These are phyloP conservation scores for Centropus bengalensis DNA, from an alignment of 2,113 vertebrate species.

Conservation along the genomic window DNA sequence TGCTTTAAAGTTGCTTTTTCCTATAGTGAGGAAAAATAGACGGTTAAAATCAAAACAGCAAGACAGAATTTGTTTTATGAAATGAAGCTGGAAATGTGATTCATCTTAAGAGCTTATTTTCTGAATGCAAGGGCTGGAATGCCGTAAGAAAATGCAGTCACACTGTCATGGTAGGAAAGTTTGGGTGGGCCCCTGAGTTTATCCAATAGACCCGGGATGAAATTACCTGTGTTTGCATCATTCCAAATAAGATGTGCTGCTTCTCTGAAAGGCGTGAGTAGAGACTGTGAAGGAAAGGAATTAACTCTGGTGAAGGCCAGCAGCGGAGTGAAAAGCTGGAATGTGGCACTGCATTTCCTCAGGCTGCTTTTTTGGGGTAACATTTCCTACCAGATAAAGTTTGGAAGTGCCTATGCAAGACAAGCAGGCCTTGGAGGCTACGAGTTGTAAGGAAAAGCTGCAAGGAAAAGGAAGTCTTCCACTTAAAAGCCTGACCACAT, in stretches of 20 bases:
- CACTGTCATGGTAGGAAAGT: neutral
- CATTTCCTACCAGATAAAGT: neutral
- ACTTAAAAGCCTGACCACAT: neutral
- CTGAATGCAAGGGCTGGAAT: neutral
- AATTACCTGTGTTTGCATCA: neutral
- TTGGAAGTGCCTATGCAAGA: neutral
- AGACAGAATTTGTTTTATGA: neutral
- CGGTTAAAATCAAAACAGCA: neutral
- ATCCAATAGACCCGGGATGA: neutral
- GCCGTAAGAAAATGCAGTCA: neutral
- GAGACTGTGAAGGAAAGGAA: neutral
- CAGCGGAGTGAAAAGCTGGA: neutral
- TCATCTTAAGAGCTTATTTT: neutral
- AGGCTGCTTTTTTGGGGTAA: neutral
- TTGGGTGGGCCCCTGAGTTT: neutral
- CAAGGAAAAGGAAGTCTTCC: neutral
- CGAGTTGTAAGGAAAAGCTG: neutral
- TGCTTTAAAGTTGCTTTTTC: neutral
- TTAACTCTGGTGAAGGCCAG: neutral
- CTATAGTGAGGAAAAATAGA: neutral
- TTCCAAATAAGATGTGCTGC: neutral
- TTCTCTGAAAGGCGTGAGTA: neutral
- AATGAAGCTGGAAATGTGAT: neutral
- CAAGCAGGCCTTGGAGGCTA: neutral
- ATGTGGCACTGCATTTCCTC: neutral